A percentile compares a stretch with the other conserved stretches of the same genome.
These are phyloP conservation scores for Phalanger gymnotis DNA, from an alignment of 2,797 vertebrate genomes.

Conservation along the genomic window DNA sequence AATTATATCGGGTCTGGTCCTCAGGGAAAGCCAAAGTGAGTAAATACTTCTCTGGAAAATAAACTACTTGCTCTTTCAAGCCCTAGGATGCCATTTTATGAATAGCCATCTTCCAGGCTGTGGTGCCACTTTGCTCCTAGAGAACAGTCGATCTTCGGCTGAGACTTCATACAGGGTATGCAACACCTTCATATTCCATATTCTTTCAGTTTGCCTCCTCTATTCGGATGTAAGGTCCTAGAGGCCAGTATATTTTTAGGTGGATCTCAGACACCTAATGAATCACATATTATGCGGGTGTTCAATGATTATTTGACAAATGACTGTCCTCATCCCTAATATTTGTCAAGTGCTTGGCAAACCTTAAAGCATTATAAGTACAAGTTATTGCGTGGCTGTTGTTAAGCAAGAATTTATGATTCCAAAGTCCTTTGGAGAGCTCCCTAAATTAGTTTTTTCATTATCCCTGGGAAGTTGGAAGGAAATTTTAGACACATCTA, in stretches of 20 bases:
- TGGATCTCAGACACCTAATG: neutral
- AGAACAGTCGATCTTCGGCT: neutral
- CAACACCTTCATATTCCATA: neutral
- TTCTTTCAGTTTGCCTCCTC: neutral
- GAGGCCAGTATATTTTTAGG: conserved; percentile 16
- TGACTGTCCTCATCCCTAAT: neutral
- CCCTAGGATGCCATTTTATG: neutral
- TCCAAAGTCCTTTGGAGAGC: neutral
- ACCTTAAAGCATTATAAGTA: neutral
- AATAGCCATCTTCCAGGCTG: conserved; percentile 1
- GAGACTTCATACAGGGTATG: neutral
- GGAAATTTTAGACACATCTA: neutral
- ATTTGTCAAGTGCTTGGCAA: neutral
- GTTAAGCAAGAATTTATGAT: neutral
- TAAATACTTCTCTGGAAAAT: conserved; percentile 55
- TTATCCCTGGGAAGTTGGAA: neutral
- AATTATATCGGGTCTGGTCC: conserved; percentile 15
- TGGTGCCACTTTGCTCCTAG: neutral
- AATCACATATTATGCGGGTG: neutral
- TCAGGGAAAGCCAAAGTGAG: conserved; percentile 44
- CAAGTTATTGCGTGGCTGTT: neutral
- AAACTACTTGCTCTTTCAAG: conserved; percentile 42
- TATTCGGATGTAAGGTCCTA: neutral
- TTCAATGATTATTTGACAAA: neutral
- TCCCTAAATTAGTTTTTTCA: neutral